phyloP scores from a whole-genome alignment of 1,140 invertebrate genomes.

The Heliconius congener region DNA sequence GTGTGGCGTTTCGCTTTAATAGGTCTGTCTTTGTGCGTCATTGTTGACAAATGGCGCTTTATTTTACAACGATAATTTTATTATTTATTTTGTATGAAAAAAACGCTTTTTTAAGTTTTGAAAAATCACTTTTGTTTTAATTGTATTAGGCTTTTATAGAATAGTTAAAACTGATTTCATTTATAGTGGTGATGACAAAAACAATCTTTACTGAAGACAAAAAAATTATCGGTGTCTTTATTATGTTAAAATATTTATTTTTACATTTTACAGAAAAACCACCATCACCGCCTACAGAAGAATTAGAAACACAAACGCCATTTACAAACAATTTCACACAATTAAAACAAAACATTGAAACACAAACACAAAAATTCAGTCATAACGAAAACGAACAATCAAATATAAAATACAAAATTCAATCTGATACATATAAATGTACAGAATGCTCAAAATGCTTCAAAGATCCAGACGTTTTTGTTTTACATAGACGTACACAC shows the following conservation, averaged over 20 bases:
- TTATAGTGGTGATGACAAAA: too few relatives aligned
- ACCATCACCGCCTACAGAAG: constrained; percentile 16
- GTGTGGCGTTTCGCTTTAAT: too few relatives aligned
- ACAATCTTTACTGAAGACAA: too few relatives aligned
- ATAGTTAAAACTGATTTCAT: too few relatives aligned
- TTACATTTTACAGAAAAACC: constrained; percentile 19
- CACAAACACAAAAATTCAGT: constrained; percentile 5
- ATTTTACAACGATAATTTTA: too few relatives aligned
- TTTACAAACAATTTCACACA: constrained; percentile 1
- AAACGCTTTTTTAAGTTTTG: too few relatives aligned
- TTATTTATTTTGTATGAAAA: too few relatives aligned
- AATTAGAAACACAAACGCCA: constrained; percentile 10
- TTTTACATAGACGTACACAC: constrained; percentile 61
- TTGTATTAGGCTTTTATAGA: too few relatives aligned
- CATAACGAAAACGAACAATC: constrained; percentile 3
- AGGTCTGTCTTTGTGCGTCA: too few relatives aligned
- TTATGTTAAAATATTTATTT: background rate
- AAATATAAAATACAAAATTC: constrained; percentile 25
- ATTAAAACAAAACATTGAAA: constrained; percentile 3
- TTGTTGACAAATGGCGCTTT: too few relatives aligned
- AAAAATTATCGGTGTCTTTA: too few relatives aligned
- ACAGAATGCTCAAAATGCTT: constrained; percentile 67
- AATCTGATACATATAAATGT: constrained; percentile 57
- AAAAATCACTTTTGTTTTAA: too few relatives aligned
- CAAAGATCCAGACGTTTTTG: constrained; percentile 70